A percentile compares a stretch with the other conserved stretches of the same genome.
Conservation (phyloP, 1,140 invertebrate genomes). For the Camponotus pennsylvanicus region DNA sequence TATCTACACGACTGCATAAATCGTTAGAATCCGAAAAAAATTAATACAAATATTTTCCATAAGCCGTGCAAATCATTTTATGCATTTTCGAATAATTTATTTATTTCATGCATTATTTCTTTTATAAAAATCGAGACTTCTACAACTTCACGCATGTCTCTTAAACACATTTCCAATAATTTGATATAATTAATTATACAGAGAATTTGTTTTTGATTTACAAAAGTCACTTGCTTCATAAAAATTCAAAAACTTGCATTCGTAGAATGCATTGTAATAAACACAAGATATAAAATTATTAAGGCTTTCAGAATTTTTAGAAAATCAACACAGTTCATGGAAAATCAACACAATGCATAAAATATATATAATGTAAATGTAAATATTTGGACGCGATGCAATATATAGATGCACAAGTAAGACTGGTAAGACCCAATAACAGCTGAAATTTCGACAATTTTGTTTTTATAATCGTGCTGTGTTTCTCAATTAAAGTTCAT, state of each 20-base stretch:
- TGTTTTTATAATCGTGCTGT: slow-evolving; percentile 18
- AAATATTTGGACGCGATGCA: slow-evolving; percentile 1
- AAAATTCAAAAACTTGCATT: slow-evolving; percentile 18
- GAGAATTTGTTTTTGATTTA: not conserved
- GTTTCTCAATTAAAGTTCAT: slow-evolving; percentile 43
- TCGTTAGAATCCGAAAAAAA: not conserved
- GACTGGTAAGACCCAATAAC: slow-evolving; percentile 18
- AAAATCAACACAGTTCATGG: not conserved
- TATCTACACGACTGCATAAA: slow-evolving; percentile 31
- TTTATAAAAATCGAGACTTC: not conserved
- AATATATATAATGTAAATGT: not conserved
- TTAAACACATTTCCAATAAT: not conserved
- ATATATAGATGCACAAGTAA: not conserved
- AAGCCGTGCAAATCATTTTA: slow-evolving; percentile 20
- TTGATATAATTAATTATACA: not conserved
- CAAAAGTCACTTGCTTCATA: not conserved
- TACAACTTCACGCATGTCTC: not conserved
- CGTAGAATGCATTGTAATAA: not conserved
- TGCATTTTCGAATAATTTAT: slow-evolving; percentile 7
- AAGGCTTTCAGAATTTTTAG: not conserved
- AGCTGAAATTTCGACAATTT: not conserved
- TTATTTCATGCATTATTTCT: not conserved
- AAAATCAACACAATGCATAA: slow-evolving; percentile 24
- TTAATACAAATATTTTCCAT: not conserved
- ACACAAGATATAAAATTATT: not conserved